These are phyloP conservation scores for Phataginus tricuspis DNA, from an alignment of 2,797 vertebrate species.

Conservation along the genomic window DNA sequence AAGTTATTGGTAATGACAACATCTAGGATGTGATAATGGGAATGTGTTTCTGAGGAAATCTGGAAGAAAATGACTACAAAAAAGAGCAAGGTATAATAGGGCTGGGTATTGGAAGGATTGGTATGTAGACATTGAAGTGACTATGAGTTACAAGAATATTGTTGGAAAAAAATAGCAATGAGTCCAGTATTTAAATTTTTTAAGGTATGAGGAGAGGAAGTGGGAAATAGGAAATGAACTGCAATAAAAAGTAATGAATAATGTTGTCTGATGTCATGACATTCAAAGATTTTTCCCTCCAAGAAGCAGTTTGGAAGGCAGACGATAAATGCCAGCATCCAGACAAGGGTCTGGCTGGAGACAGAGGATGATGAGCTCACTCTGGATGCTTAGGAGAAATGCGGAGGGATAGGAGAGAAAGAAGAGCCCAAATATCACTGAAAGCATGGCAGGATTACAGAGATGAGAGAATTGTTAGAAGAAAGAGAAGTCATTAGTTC, in stretches of 20 bases:
- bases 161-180: not conserved
- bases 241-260: not conserved
- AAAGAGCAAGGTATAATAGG: not conserved
- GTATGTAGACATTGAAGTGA: not conserved
- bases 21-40: not conserved
- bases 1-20: not conserved
- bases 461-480: not conserved
- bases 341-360: not conserved
- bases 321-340: not conserved
- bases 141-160: not conserved
- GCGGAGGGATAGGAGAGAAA: not conserved
- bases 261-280: not conserved
- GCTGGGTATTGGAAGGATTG: not conserved
- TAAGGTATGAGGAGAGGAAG: not conserved
- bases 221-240: not conserved
- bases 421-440: not conserved
- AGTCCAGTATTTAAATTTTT: not conserved
- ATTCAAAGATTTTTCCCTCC: not conserved
- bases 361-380: not conserved
- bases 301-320: not conserved
- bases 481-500: not conserved
- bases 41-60: not conserved
- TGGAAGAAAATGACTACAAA: not conserved
- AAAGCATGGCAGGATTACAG: not conserved
- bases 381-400: not conserved